Evolutionary conservation across 37 sponge, comb jelly and placozoan species (phyloP), one percentile per base, ranked within the genome.

Genomic region (Axinella damicornis): DNA sequence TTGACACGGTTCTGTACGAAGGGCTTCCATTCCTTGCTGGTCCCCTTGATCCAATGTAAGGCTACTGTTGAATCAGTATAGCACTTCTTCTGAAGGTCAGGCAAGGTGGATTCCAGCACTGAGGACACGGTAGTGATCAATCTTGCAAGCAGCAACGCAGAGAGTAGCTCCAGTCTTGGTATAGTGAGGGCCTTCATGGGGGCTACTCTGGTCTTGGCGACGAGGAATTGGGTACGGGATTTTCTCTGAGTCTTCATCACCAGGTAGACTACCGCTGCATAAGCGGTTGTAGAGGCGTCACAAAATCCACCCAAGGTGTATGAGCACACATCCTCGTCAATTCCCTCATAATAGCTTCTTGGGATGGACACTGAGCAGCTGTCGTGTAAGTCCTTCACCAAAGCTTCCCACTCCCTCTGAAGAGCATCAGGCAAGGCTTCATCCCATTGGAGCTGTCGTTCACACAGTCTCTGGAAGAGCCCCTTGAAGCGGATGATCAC

Each of bases 291-390:
- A n/a, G n/a, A n/a, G n/a, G n/a, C n/a, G n/a, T n/a, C n/a, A n/a
- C n/a, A n/a, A 83, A 74, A 37, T 74, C 84, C 14, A 75, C 84
- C 24, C 73, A 83, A 2, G 84, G 74, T 27, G 53, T 81, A 81
- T 21, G 71, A 25, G 46, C 25, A 25, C 19, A 60, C 71, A 32
- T 68, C 71, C 28, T 37, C 71, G 2, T 68, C 36, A 34, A 69
- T 41, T 18, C 59, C 58, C 12, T 81, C 71, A 53, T 22, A 58
- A 20, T 70, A 69, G 59, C 82, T 69, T 56, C 71, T 53, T 38
- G 71, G 82, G 31, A 81, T 68, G 5, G 82, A 36, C 22, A 81
- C 15, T 1, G 71, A 59, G 28, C 56, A 60, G 20, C 59, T 57
- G 53, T 81, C 82, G 13, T 53, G 38, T 12, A 81, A 69, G 14